These are phyloP conservation scores for Patagioenas fasciata DNA, from an alignment of 2,113 vertebrate genomes.

Conservation along the genomic window DNA sequence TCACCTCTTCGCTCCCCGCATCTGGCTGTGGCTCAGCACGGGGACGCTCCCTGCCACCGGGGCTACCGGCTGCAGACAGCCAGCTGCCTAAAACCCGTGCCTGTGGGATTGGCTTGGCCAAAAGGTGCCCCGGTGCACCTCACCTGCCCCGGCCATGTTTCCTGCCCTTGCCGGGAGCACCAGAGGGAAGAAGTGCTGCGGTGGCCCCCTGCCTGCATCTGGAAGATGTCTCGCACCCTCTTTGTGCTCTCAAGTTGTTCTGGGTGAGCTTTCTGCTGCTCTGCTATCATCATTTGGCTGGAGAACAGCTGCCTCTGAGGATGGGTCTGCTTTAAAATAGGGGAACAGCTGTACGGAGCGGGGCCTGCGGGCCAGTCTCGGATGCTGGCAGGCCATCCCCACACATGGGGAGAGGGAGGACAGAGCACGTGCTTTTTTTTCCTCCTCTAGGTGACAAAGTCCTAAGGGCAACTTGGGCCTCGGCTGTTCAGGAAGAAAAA, in stretches of 20 bases:
- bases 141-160: background rate
- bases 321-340: background rate
- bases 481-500: background rate
- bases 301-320: background rate
- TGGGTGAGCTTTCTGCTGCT: background rate
- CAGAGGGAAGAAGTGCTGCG: background rate
- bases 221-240: background rate
- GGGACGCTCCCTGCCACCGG: background rate
- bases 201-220: background rate
- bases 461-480: background rate
- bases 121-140: background rate
- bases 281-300: background rate
- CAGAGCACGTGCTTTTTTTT: background rate
- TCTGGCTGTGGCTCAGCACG: background rate
- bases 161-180: background rate
- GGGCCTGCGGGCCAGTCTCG: background rate
- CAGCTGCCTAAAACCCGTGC: background rate
- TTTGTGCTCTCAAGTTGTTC: background rate
- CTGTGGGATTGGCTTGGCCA: background rate
- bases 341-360: background rate
- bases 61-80: background rate
- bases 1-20: constrained; percentile 10
- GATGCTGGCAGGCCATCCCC: background rate
- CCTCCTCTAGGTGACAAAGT: constrained; percentile 18
- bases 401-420: background rate